Evolutionary conservation across 2,888 invertebrate genomes (phyloP).

Genomic region (Parapristionchus giblindavisi): DNA sequence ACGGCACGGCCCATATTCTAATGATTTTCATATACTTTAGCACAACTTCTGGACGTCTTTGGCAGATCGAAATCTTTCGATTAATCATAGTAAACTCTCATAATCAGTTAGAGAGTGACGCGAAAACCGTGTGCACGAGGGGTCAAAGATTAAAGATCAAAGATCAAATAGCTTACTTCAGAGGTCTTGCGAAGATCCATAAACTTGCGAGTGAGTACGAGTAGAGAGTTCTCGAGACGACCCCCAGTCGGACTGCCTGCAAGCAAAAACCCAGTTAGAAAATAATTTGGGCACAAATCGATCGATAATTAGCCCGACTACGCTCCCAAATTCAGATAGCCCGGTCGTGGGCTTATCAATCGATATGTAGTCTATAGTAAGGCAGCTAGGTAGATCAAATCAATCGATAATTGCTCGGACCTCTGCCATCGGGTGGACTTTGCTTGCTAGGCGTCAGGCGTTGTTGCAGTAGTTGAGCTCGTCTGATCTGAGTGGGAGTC

Average conservation of each 20-base stretch:
- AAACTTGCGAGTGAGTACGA: conserved; percentile 61
- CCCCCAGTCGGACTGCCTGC: conserved; percentile 39
- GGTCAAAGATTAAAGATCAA: background rate
- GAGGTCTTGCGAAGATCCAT: conserved; percentile 48
- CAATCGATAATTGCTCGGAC: too few relatives aligned
- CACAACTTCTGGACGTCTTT: conserved; percentile 33
- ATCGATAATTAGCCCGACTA: too few relatives aligned
- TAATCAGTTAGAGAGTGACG: conserved; percentile 24
- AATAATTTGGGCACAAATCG: too few relatives aligned
- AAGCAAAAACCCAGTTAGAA: too few relatives aligned
- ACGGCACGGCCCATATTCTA: conserved; percentile 33
- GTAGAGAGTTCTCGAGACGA: conserved; percentile 61
- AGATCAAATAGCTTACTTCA: conserved; percentile 39
- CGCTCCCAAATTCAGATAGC: too few relatives aligned
- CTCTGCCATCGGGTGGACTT: too few relatives aligned
- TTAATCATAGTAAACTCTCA: background rate
- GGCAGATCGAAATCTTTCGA: background rate
- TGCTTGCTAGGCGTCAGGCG: too few relatives aligned
- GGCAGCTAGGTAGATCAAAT: too few relatives aligned
- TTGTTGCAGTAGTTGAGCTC: too few relatives aligned
- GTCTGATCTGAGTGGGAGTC: too few relatives aligned
- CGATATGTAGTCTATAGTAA: too few relatives aligned
- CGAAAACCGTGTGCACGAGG: conserved; percentile 30
- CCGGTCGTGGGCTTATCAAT: too few relatives aligned
- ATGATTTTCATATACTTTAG: background rate